Conservation (phyloP, 2,113 vertebrate genomes). For the Paramisgurnus dabryanus region DNA sequence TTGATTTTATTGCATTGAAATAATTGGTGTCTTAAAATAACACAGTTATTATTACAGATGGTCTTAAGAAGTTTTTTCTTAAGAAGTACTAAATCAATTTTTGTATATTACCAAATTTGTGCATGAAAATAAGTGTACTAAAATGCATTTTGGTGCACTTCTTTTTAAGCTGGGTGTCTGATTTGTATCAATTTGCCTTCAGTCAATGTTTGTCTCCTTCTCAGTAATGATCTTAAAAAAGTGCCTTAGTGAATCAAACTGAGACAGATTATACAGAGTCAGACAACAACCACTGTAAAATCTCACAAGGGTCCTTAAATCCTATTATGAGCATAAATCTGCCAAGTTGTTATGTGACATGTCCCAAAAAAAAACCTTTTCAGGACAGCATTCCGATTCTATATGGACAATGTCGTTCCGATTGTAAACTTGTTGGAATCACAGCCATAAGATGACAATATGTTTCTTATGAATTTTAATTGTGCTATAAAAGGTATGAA, state of each 20-base stretch:
- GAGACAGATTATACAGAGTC: slow-evolving; percentile 9
- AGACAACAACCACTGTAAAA: slow-evolving; percentile 25
- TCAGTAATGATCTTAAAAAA: slow-evolving; percentile 12
- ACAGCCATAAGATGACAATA: not conserved
- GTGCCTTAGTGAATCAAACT: not conserved
- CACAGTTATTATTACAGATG: no score
- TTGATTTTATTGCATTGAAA: no score
- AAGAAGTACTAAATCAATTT: no score
- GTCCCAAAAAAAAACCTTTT: not conserved
- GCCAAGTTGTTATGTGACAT: slow-evolving; percentile 7
- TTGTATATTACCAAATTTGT: no score
- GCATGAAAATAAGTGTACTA: no score
- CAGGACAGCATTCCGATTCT: no score
- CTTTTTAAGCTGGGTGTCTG: not conserved
- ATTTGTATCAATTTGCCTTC: slow-evolving; percentile 9
- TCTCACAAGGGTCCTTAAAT: slow-evolving; percentile 25
- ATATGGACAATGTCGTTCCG: not conserved
- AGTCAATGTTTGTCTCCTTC: not conserved
- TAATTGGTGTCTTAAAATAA: no score
- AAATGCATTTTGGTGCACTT: no score
- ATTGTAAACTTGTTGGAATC: not conserved
- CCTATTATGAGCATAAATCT: not conserved
- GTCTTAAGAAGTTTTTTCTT: no score
- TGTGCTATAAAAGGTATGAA: slow-evolving; percentile 1
- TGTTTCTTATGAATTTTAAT: not conserved